Evolutionary conservation across 2,888 invertebrate genomes (phyloP).

Genomic region (Digitonthophagus gazella): DNA sequence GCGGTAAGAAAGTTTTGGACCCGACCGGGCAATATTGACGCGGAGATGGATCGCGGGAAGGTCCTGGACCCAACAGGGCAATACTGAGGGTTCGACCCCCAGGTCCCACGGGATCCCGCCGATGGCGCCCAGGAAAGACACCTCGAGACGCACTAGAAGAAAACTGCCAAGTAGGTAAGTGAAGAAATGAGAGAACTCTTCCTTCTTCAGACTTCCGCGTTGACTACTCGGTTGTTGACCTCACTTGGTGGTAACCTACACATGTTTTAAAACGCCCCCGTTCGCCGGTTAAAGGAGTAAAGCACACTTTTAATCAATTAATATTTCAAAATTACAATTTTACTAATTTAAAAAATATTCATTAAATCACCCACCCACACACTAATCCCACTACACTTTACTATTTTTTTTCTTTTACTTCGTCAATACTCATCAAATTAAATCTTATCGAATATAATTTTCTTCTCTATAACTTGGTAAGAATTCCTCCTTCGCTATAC

Average conservation of each 20-base stretch:
- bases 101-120: not conserved
- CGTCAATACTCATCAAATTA: not conserved
- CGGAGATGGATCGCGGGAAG: constrained; percentile 41
- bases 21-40: constrained; percentile 52
- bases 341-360: not conserved
- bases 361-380: too few species aligned
- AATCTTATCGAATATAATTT: not conserved
- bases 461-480: not conserved
- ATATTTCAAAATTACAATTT: not conserved
- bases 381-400: too few species aligned
- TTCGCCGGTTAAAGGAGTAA: constrained; percentile 8
- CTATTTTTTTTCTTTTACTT: not conserved
- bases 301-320: constrained; percentile 7
- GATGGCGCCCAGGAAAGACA: constrained; percentile 40
- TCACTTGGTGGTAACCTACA: constrained; percentile 29
- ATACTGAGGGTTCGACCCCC: constrained; percentile 41
- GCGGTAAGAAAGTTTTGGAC: constrained; percentile 40
- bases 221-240: constrained; percentile 27
- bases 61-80: constrained; percentile 47
- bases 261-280: constrained; percentile 26
- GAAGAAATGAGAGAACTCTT: constrained; percentile 11
- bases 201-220: constrained; percentile 28
- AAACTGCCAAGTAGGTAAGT: constrained; percentile 44
- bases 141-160: constrained; percentile 52
- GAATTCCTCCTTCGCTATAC: not conserved